phyloP scores from a whole-genome alignment of 2,797 vertebrate species.

The Aphelocoma californica region DNA sequence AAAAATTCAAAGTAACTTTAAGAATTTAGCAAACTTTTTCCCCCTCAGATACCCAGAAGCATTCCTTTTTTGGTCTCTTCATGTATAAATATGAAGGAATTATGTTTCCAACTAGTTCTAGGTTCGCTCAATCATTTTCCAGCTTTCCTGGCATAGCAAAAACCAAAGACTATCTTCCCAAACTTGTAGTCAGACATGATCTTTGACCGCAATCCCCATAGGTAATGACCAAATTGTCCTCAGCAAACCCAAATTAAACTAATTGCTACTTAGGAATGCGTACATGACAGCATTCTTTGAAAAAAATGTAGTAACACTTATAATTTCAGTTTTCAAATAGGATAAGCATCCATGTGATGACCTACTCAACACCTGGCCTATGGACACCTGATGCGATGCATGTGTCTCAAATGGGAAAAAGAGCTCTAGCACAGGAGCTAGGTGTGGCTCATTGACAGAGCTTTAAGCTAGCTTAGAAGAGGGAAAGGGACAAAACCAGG shows the following conservation, averaged over 20 bases:
- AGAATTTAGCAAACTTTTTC: not conserved
- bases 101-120: not conserved
- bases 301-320: not conserved
- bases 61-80: not conserved
- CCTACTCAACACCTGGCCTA: not conserved
- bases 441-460: not conserved
- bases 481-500: not conserved
- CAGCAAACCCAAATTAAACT: not conserved
- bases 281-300: not conserved
- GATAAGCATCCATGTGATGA: not conserved
- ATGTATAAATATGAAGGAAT: not conserved
- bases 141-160: not conserved
- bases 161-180: not conserved
- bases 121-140: not conserved
- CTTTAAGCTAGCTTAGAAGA: not conserved
- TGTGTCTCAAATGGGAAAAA: not conserved
- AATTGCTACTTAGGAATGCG: not conserved
- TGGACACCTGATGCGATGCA: fast-evolving
- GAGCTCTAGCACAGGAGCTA: not conserved
- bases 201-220: not conserved
- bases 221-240: not conserved
- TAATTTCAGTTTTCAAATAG: not conserved
- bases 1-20: conserved; percentile 21
- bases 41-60: not conserved
- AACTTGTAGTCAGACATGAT: not conserved